A percentile compares a stretch with the other conserved stretches of the same genome.
Conservation (phyloP, 2,797 vertebrate genomes). For the Sebastes cheni region DNA sequence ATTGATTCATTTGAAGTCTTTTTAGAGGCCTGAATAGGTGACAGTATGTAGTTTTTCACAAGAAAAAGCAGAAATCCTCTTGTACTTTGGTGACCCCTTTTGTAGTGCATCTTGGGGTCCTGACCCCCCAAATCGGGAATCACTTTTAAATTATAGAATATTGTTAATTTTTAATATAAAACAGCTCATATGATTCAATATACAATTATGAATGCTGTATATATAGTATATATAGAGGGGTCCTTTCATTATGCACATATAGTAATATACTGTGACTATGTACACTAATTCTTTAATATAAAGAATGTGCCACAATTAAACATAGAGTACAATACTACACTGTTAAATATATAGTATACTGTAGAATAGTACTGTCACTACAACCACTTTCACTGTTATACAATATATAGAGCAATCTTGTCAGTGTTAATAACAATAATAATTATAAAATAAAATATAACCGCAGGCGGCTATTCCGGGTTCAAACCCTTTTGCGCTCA, state of each 20-base stretch:
- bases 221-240: not conserved
- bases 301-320: too few species aligned
- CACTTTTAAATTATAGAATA: not conserved
- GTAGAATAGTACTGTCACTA: too few species aligned
- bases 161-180: not conserved
- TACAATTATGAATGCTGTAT: not conserved
- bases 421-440: not conserved
- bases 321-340: too few species aligned
- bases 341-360: too few species aligned
- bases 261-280: too few species aligned
- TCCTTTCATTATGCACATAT: too few species aligned
- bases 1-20: not conserved
- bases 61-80: not conserved
- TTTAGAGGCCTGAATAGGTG: not conserved
- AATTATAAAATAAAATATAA: too few species aligned
- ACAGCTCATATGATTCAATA: not conserved
- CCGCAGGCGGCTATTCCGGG: too few species aligned
- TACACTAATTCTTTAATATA: too few species aligned
- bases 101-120: not conserved
- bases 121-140: not conserved
- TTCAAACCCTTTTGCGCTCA: too few species aligned
- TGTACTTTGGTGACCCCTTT: not conserved
- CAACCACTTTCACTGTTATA: not conserved
- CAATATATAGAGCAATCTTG: not conserved
- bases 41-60: not conserved